Conservation (phyloP, 2,797 vertebrate genomes). For the Oceanodroma leucorhoa region DNA sequence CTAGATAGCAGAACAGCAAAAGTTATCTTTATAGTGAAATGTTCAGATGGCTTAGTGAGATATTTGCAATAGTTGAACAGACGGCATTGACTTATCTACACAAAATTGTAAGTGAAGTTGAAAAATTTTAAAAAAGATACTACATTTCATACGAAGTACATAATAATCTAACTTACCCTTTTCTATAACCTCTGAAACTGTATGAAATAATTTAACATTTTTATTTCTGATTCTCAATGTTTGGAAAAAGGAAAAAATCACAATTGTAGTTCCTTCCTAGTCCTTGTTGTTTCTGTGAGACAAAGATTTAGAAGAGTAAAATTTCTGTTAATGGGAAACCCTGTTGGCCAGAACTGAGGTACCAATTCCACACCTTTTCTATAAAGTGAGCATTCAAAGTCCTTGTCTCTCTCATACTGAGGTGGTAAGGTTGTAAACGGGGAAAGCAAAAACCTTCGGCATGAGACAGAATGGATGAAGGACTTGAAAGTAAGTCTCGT, state of each 20-base stretch:
- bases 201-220: not conserved
- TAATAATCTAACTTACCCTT: not conserved
- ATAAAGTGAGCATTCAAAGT: rapidly evolving
- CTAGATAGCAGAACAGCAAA: not conserved
- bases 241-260: not conserved
- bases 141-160: not conserved
- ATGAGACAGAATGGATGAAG: not conserved
- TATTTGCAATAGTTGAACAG: not conserved
- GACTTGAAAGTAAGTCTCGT: not conserved
- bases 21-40: not conserved
- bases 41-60: not conserved
- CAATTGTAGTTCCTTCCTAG: not conserved
- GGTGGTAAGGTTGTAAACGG: not conserved
- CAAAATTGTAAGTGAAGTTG: not conserved
- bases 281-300: not conserved
- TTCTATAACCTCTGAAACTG: not conserved
- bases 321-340: not conserved
- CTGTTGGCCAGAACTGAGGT: not conserved
- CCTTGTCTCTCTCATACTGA: not conserved
- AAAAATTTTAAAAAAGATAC: not conserved
- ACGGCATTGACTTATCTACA: not conserved
- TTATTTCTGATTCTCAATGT: not conserved
- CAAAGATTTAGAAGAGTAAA: not conserved
- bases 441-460: not conserved
- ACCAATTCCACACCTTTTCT: not conserved